Evolutionary conservation across 2,888 invertebrate species (phyloP).

Genomic region (Tanaodytes sp.): DNA sequence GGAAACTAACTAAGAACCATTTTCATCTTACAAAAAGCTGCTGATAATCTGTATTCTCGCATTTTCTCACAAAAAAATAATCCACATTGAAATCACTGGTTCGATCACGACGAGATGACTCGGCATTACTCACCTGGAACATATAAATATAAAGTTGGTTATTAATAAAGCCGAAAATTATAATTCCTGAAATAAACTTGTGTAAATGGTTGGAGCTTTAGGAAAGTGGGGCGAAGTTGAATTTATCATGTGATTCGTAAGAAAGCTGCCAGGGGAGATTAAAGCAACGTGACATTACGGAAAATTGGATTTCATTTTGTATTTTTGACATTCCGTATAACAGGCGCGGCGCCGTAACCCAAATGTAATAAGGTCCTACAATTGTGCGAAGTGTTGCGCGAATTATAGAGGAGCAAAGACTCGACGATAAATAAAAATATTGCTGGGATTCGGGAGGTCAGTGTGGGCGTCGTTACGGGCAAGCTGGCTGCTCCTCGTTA

Average conservation of each 20-base stretch:
- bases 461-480: constrained; percentile 26
- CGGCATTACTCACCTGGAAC: constrained; percentile 6
- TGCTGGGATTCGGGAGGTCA: no score
- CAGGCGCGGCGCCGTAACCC: background rate
- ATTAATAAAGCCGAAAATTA: constrained; percentile 5
- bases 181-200: constrained; percentile 15
- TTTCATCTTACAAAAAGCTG: no score
- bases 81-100: no score
- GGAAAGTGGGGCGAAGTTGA: constrained; percentile 16
- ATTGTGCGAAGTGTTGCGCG: no score
- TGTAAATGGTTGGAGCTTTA: constrained; percentile 17
- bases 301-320: constrained; percentile 35
- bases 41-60: no score
- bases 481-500: constrained; percentile 63
- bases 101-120: constrained; percentile 5
- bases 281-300: constrained; percentile 37
- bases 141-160: constrained; percentile 1
- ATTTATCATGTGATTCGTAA: constrained; percentile 29
- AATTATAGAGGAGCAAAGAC: no score
- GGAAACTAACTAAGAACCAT: no score
- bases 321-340: no score
- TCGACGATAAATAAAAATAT: no score
- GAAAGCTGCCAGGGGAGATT: constrained; percentile 23
- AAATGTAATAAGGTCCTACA: constrained; percentile 29
- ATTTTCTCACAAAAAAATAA: no score